Percentiles rank a stretch among this genome's conserved stretches.
Conservation (phyloP, 2,113 vertebrate genomes). For the Promerops cafer region DNA sequence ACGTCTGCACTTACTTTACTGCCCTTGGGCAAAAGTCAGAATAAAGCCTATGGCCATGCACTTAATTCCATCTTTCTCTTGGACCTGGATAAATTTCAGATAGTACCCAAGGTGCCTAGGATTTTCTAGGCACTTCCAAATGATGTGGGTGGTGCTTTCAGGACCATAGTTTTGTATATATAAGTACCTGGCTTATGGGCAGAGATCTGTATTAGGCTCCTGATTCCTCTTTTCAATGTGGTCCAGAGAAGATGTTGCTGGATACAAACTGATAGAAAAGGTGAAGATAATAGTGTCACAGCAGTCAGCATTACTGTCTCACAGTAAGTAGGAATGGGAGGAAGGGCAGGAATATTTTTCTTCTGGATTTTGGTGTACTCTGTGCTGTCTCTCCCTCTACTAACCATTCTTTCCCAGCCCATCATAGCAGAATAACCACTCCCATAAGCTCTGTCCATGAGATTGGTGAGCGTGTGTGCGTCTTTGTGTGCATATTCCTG, state of each 20-base stretch:
- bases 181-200: background rate
- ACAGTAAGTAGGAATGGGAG: background rate
- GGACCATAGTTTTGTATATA: background rate
- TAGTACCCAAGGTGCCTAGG: background rate
- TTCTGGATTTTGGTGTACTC: background rate
- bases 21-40: background rate
- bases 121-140: background rate
- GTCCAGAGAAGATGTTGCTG: background rate
- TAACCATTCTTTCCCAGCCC: background rate
- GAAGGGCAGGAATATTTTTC: background rate
- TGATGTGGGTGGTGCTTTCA: background rate
- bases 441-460: background rate
- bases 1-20: background rate
- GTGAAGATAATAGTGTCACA: background rate
- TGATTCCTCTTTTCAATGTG: background rate
- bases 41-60: background rate
- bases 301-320: background rate
- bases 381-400: background rate
- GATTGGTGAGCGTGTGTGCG: background rate
- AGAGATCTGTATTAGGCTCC: background rate
- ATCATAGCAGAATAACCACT: background rate
- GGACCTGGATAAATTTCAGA: background rate
- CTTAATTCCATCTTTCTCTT: background rate
- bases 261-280: background rate
- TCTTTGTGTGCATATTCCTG: background rate